A percentile compares a stretch with the other conserved stretches of the same genome.
Conservation (phyloP, 2,888 invertebrate species). For the Stratiomys singularior region DNA sequence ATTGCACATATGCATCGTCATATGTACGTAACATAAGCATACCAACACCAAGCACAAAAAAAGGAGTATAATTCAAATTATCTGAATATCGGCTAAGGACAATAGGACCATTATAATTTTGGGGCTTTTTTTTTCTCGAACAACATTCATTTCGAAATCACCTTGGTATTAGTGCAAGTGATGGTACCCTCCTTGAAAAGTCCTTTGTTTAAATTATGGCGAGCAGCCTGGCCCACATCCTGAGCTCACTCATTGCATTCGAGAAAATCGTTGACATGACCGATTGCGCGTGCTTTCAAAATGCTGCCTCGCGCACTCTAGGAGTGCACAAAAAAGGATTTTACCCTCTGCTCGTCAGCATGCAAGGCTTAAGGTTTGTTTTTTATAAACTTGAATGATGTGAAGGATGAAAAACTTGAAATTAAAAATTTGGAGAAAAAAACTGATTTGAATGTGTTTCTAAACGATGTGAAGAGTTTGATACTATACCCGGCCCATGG, state of each 20-base stretch:
- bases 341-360: constrained; percentile 3
- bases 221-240: background rate
- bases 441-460: constrained; percentile 12
- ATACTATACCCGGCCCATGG: background rate
- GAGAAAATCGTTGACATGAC: constrained; percentile 43
- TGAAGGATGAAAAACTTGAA: background rate
- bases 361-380: background rate
- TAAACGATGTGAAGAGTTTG: background rate
- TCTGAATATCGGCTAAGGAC: constrained; percentile 31
- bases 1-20: constrained; percentile 41
- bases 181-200: constrained; percentile 16
- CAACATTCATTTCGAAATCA: constrained; percentile 28
- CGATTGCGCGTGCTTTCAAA: constrained; percentile 48
- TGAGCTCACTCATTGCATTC: constrained; percentile 5
- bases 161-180: constrained; percentile 27
- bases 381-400: constrained; percentile 32
- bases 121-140: constrained; percentile 31
- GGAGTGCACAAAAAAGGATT: constrained; percentile 1
- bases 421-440: constrained; percentile 22
- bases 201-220: constrained; percentile 18
- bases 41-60: constrained; percentile 5
- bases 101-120: constrained; percentile 38
- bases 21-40: constrained; percentile 24
- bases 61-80: constrained; percentile 27
- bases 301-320: constrained; percentile 35